Percentiles rank a stretch among this genome's conserved stretches.
Conservation (phyloP, 35 echinoderm and acorn worm genomes). For the Stichopus chloronotus region DNA sequence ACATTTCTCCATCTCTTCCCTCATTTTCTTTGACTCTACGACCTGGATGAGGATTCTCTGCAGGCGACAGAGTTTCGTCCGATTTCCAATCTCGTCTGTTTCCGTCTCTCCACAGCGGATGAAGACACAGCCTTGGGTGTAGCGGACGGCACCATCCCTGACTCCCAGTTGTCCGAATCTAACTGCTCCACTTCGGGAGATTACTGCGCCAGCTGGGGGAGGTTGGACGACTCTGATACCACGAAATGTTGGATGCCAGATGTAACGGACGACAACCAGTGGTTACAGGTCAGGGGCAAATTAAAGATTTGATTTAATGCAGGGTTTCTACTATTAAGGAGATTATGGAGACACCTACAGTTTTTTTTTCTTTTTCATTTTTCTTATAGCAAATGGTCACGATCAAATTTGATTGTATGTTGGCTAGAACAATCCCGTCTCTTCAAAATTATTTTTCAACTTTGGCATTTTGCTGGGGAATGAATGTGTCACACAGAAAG, state of each 20-base stretch:
- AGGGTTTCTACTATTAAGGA: too few species aligned
- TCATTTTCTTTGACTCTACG: too few species aligned
- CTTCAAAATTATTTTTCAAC: too few species aligned
- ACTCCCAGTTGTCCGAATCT: slow-evolving; percentile 68
- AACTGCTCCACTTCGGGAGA: slow-evolving; percentile 48
- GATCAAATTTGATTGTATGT: not conserved
- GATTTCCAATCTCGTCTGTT: not conserved
- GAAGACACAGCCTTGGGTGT: slow-evolving; percentile 54
- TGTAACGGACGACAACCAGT: slow-evolving; percentile 15
- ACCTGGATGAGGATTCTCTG: too few species aligned
- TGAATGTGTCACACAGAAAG: too few species aligned
- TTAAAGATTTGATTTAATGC: not conserved
- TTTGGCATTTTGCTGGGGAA: too few species aligned
- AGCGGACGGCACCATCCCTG: slow-evolving; percentile 59
- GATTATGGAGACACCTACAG: too few species aligned
- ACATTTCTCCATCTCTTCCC: too few species aligned
- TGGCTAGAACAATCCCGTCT: not conserved
- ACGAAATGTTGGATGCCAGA: slow-evolving; percentile 82
- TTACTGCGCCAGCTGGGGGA: slow-evolving; percentile 70
- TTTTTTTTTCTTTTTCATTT: too few species aligned
- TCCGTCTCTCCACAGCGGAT: slow-evolving; percentile 39
- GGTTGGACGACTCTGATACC: slow-evolving; percentile 55
- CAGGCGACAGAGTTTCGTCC: too few species aligned
- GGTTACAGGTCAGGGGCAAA: slow-evolving; percentile 26
- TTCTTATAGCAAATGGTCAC: too few species aligned